Conservation (phyloP, 2,888 invertebrate genomes). For the Ernsta delagoae region DNA sequence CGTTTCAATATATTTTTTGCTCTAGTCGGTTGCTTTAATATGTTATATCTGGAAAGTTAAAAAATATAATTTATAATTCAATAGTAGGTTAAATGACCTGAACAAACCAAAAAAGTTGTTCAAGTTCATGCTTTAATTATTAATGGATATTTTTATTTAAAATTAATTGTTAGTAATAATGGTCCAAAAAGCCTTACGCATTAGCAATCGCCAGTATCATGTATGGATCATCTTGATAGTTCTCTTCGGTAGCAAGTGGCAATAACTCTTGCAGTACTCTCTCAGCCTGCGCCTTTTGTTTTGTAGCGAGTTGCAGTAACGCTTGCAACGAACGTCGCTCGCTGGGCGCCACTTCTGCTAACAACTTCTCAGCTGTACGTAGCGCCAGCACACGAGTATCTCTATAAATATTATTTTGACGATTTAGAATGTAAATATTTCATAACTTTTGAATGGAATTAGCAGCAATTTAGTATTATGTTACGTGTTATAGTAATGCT, state of each 20-base stretch:
- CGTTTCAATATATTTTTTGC: conserved; percentile 97
- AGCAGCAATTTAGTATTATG: no score
- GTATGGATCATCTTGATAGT: conserved; percentile 91
- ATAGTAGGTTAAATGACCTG: no score
- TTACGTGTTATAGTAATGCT: no score
- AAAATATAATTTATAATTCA: no score
- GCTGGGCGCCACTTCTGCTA: conserved; percentile 89
- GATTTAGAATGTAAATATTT: no score
- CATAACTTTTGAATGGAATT: no score
- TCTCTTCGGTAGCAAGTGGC: conserved; percentile 89
- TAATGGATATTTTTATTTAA: no score
- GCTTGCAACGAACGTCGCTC: conserved; percentile 91
- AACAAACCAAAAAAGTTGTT: no score
- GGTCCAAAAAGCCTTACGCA: conserved; percentile 83
- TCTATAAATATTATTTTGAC: conserved; percentile 50
- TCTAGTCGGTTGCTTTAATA: conserved; percentile 95
- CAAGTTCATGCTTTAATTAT: no score
- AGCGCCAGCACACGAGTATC: conserved; percentile 93
- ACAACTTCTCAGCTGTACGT: conserved; percentile 89
- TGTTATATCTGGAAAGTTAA: conserved; percentile 88
- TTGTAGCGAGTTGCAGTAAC: conserved; percentile 92
- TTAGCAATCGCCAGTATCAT: conserved; percentile 94
- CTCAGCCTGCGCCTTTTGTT: conserved; percentile 93
- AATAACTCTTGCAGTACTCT: conserved; percentile 91
- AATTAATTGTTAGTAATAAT: no score